Evolutionary conservation across 1,140 invertebrate species (phyloP).

Genomic region (Drosophila pectinifera): DNA sequence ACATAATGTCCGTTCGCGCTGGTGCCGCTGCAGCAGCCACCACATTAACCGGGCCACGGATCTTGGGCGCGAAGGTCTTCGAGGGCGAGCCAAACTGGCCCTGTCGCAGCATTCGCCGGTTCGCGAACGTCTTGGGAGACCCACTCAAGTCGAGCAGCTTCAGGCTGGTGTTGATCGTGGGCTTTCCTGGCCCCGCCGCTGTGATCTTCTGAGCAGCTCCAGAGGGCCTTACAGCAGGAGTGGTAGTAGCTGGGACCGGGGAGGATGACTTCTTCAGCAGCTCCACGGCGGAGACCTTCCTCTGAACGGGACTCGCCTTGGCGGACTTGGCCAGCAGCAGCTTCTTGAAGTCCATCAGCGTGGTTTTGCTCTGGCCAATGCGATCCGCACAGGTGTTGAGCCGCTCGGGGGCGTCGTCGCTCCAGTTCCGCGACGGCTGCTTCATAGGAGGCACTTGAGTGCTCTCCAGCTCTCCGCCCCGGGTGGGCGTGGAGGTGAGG

Average conservation of each 20-base stretch:
- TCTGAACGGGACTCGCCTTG: slow-evolving; percentile 85
- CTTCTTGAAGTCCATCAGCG: slow-evolving; percentile 92
- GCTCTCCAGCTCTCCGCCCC: slow-evolving; percentile 25
- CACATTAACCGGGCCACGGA: slow-evolving; percentile 85
- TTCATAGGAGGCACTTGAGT: slow-evolving; percentile 64
- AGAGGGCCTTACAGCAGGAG: not conserved
- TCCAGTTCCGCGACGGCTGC: slow-evolving; percentile 74
- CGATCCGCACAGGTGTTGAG: slow-evolving; percentile 87
- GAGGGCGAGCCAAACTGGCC: slow-evolving; percentile 86
- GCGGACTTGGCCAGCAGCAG: slow-evolving; percentile 88
- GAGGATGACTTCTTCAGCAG: slow-evolving; percentile 88
- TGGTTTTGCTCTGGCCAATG: slow-evolving; percentile 88
- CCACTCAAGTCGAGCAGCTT: slow-evolving; percentile 87
- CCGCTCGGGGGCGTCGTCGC: slow-evolving; percentile 86
- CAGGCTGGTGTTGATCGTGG: slow-evolving; percentile 82
- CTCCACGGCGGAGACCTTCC: slow-evolving; percentile 92
- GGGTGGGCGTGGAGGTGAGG: slow-evolving; percentile 87
- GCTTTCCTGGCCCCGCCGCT: slow-evolving; percentile 44
- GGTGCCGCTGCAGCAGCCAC: slow-evolving; percentile 90
- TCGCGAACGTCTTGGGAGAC: slow-evolving; percentile 88
- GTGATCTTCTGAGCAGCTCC: slow-evolving; percentile 20
- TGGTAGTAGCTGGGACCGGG: not conserved
- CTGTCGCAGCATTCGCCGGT: slow-evolving; percentile 87
- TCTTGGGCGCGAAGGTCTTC: slow-evolving; percentile 87
- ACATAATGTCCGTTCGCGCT: slow-evolving; percentile 91